These are phyloP conservation scores for Chiridota heheva DNA, from an alignment of 35 echinoderm and acorn worm genomes.

Conservation along the genomic window DNA sequence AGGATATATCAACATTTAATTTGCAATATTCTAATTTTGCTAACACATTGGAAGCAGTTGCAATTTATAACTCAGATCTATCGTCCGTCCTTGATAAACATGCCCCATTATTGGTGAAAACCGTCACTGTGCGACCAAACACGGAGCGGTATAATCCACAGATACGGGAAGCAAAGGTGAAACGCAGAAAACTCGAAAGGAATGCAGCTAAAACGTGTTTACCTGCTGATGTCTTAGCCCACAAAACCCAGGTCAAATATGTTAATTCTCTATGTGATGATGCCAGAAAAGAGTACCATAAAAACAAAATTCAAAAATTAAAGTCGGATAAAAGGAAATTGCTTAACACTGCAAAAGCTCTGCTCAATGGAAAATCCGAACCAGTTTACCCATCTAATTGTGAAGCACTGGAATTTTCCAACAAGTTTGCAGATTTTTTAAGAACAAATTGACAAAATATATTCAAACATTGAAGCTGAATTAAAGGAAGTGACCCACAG, in stretches of 20 bases:
- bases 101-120: background rate
- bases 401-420: background rate
- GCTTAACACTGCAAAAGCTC: constrained; percentile 1
- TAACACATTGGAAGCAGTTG: background rate
- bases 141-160: background rate
- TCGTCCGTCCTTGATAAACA: background rate
- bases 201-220: too few species aligned
- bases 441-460: constrained; percentile 10
- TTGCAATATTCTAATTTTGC: background rate
- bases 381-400: background rate
- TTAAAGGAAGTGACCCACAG: too few species aligned
- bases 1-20: background rate
- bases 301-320: constrained; percentile 4
- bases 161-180: background rate
- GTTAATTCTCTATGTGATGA: constrained; percentile 11
- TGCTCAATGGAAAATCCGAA: constrained; percentile 12
- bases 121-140: background rate
- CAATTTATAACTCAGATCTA: too few species aligned
- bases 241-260: too few species aligned
- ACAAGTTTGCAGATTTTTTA: constrained; percentile 23
- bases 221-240: too few species aligned
- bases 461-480: constrained; percentile 5
- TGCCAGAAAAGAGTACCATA: constrained; percentile 13
- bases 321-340: constrained; percentile 4
- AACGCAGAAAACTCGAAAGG: constrained; percentile 21